Evolutionary conservation across 1,140 invertebrate genomes (phyloP), one percentile per base, ranked within the genome.

Genomic region (Ips nitidus): DNA sequence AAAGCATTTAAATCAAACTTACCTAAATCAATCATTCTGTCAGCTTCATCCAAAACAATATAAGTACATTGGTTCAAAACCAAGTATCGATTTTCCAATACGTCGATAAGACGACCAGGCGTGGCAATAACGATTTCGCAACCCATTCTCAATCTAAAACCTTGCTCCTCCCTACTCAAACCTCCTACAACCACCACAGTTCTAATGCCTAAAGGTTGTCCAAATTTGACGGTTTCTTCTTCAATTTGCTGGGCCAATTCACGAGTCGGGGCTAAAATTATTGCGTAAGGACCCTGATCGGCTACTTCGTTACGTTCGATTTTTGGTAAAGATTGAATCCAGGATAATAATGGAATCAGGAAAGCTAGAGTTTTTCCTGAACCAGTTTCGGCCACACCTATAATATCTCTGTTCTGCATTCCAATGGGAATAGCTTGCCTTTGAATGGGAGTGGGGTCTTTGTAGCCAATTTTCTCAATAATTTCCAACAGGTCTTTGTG

Each of bases 111-210:
- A 89, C 98, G 93, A 86, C 98, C 98, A 56, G 98, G 98, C 1
- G 98, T 99, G 39, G 98, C 98, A 80, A 99, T 99, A n/a, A 99
- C 97, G 79, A 99, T 98, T 87, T 99, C 98, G 82, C 98, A 99
- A 53, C 98, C 98, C 83, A 98, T 88, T 75, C 97, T 84, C 22
- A 99, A 83, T 75, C 95, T 90, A 78, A 99, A 98, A 69, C 97
- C 98, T 86, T 99, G 98, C 73, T 99, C 98, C 84, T 99, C 98
- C 75, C 97, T 86, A 0, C 95, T 98, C 1, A 99, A 67, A 82
- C 69, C 98, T 81, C 98, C 98, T 71, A 99, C 98, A 47, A 99
- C 94, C 4, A 98, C 95, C 0, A 99, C 97, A 41, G 97, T 98
- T 64, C 95, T 87, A 56, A 99, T 98, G 39, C 94, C 95, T 4